Base-by-base conservation (phyloP, 64 coral and sea anemone species). In the Actinia equina region DNA sequence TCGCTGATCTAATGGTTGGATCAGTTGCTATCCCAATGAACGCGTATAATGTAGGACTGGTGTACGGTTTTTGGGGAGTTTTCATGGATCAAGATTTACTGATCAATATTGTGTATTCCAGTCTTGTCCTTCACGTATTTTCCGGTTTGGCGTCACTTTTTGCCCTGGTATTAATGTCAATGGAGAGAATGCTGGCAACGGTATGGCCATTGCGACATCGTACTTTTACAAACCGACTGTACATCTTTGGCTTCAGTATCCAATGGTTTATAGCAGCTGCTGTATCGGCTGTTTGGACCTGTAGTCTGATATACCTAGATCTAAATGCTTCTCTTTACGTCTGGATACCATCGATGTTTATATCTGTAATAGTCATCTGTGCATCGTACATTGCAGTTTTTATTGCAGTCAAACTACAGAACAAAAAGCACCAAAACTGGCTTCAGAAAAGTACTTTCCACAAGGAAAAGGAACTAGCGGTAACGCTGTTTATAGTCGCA, bases 401-500 rank as follows among this genome's bases (percentile, higher is more conserved):
- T 85, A 41, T 85, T 13, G 30, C 52, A 9, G 83, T 85, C n/a
- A 85, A 59, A 20, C 59, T 30, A 16, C 83, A 85, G 51, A 59
- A 57, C 59, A 57, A 42, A 27, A 57, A 59, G 11, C 83, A 85
- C 20, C 52, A 85, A 43, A 85, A 44, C 52, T 43, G 23, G 7
- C 20, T 57, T 8, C 15, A 54, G 4, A 54, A 59, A 18, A 59
- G 30, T 42, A 1, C 83, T 22, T 59, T 59, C 5, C 52, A 26
- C 6, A 25, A 45, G 58, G 83, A 85, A 63, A 85, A 85, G 62
- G 83, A 85, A 59, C 83, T 85, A 26, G 83, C 83, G 20, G 55
- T 85, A 18, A 85, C 83, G 1, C 17, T 85, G 53, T 57, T 85
- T 44, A 85, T 85, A 25, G 83, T 85, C 5, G 59, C 56, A 18